These are phyloP conservation scores for Micropterix aruncella DNA, from an alignment of 2,888 invertebrate species.

Conservation along the genomic window DNA sequence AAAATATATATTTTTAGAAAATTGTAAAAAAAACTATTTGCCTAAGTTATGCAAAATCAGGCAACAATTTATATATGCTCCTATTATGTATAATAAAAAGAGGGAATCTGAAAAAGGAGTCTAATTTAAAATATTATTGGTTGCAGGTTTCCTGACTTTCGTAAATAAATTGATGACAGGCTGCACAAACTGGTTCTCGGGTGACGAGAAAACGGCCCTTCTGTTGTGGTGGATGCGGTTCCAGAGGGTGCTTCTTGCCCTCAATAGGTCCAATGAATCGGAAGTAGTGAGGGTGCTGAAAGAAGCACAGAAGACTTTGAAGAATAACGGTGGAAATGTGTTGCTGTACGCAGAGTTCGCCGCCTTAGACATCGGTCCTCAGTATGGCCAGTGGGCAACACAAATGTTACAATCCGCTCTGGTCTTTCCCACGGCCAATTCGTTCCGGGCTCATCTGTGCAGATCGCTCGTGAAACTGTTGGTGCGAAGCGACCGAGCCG, in stretches of 20 bases:
- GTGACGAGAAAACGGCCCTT: slow-evolving; percentile 35
- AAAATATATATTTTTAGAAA: too few species aligned
- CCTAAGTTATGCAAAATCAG: too few species aligned
- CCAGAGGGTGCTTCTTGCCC: slow-evolving; percentile 26
- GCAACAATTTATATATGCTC: too few species aligned
- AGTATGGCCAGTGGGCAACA: slow-evolving; percentile 9
- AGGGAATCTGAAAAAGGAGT: too few species aligned
- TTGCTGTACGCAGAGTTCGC: slow-evolving; percentile 22
- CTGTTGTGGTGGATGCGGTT: slow-evolving; percentile 50
- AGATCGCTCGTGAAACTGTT: slow-evolving; percentile 10
- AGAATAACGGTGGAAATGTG: slow-evolving; percentile 8
- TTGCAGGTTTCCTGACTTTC: slow-evolving; percentile 19
- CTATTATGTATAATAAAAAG: too few species aligned
- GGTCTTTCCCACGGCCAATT: slow-evolving; percentile 4
- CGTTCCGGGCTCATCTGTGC: background rate
- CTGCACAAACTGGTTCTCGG: slow-evolving; percentile 31
- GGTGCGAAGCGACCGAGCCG: slow-evolving; percentile 4
- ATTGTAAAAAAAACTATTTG: too few species aligned
- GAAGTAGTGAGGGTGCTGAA: slow-evolving; percentile 6
- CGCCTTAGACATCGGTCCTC: slow-evolving; percentile 17
- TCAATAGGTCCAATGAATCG: slow-evolving; percentile 5
- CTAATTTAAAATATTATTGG: slow-evolving; percentile 1
- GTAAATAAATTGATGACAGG: slow-evolving; percentile 33
- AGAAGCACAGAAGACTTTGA: slow-evolving; percentile 10
- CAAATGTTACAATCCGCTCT: slow-evolving; percentile 12